Evolutionary conservation across 2,113 vertebrate genomes (phyloP).

Genomic region (Percopsis transmontana): DNA sequence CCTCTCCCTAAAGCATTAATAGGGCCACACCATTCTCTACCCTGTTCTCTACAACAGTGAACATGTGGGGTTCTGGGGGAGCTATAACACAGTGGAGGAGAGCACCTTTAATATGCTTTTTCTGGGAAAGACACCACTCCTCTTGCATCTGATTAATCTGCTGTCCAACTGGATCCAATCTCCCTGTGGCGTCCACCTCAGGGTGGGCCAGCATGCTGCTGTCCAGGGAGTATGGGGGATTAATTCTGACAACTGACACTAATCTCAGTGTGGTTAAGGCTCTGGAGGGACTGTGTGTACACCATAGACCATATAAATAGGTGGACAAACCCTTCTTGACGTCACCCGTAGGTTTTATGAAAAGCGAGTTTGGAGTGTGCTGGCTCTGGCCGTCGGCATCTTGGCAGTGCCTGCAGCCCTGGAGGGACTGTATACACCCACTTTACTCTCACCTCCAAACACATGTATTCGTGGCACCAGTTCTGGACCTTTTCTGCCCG

Average conservation of each 20-base stretch:
- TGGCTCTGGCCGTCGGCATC: too few relatives aligned
- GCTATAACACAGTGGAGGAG: too few relatives aligned
- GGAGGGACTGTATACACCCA: slow-evolving; percentile 61
- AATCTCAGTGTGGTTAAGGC: slow-evolving; percentile 77
- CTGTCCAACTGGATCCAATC: slow-evolving; percentile 44
- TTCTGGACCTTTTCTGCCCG: slow-evolving; percentile 36
- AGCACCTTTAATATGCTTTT: slow-evolving; percentile 30
- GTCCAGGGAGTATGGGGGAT: slow-evolving; percentile 69
- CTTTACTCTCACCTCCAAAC: slow-evolving; percentile 66
- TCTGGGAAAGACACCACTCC: slow-evolving; percentile 31
- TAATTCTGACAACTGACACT: slow-evolving; percentile 74
- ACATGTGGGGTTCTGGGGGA: too few relatives aligned
- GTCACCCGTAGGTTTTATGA: too few relatives aligned
- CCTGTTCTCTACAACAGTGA: too few relatives aligned
- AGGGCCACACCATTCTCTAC: too few relatives aligned
- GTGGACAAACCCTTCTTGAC: too few relatives aligned
- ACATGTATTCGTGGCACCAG: slow-evolving; percentile 52
- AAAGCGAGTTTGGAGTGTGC: too few relatives aligned
- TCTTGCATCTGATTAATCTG: slow-evolving; percentile 59
- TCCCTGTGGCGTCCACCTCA: slow-evolving; percentile 43
- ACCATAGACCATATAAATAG: too few relatives aligned
- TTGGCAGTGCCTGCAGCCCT: too few relatives aligned
- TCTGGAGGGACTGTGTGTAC: slow-evolving; percentile 75
- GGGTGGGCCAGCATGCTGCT: slow-evolving; percentile 59
- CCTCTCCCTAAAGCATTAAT: too few relatives aligned